phyloP scores from a whole-genome alignment of 1,140 invertebrate genomes.

The Bradysia coprophila region DNA sequence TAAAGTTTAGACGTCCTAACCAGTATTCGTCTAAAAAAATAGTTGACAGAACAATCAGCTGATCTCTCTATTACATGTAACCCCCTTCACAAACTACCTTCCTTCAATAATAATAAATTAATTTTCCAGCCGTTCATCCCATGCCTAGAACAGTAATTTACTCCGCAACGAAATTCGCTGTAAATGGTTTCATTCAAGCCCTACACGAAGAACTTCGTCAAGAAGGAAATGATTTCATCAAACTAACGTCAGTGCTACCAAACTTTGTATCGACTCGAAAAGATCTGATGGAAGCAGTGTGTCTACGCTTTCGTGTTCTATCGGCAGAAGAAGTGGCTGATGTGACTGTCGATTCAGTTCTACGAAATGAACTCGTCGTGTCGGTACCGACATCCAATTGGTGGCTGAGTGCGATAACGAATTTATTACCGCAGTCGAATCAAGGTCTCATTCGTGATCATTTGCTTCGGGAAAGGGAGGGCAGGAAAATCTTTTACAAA shows the following conservation, averaged over 20 bases:
- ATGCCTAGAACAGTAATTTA: constrained; percentile 20
- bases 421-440: too few species aligned
- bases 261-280: constrained; percentile 15
- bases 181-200: constrained; percentile 19
- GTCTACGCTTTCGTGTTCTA: not conserved
- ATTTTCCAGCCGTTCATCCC: constrained; percentile 8
- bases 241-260: constrained; percentile 18
- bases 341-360: not conserved
- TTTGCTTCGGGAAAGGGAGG: too few species aligned
- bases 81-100: not conserved
- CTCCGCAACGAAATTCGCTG: constrained; percentile 20
- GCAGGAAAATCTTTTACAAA: too few species aligned
- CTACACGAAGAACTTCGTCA: constrained; percentile 15
- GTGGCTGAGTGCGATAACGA: too few species aligned
- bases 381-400: not conserved
- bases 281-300: not conserved
- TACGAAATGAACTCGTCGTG: not conserved
- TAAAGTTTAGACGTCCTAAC: too few species aligned
- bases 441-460: too few species aligned
- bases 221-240: constrained; percentile 13
- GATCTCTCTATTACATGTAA: not conserved
- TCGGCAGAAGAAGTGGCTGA: not conserved
- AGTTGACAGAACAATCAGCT: too few species aligned
- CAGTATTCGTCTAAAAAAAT: too few species aligned
- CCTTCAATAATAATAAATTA: not conserved